phyloP scores from a whole-genome alignment of 1,140 invertebrate genomes.

The Dryas iulia region DNA sequence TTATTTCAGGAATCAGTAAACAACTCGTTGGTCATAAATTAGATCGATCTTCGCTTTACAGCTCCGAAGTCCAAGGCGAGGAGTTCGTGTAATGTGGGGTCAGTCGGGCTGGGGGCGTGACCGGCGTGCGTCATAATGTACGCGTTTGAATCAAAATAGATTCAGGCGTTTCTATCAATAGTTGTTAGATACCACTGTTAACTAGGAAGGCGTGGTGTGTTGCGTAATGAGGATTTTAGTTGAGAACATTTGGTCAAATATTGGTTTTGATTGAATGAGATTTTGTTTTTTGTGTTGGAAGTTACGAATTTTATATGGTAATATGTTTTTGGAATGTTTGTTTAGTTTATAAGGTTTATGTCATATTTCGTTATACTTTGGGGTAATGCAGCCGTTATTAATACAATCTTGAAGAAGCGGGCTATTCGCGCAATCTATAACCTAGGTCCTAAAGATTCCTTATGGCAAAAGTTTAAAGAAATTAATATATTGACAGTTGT shows the following conservation, averaged over 20 bases:
- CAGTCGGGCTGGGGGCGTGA: slow-evolving; percentile 16
- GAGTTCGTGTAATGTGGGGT: slow-evolving; percentile 10
- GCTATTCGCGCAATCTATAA: too few relatives aligned
- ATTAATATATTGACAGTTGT: too few relatives aligned
- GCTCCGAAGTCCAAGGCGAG: slow-evolving; percentile 26
- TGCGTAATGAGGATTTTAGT: background rate
- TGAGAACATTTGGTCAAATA: background rate
- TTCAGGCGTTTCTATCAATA: background rate
- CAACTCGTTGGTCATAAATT: background rate
- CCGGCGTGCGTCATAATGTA: slow-evolving; percentile 12
- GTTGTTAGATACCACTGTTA: background rate
- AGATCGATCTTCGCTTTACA: background rate
- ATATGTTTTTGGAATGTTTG: too few relatives aligned
- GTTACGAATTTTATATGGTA: too few relatives aligned
- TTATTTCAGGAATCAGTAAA: background rate
- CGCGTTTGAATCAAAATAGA: background rate
- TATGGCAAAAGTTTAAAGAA: too few relatives aligned
- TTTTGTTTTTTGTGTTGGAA: too few relatives aligned
- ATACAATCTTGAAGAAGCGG: too few relatives aligned
- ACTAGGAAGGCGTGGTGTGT: background rate
- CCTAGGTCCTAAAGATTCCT: too few relatives aligned
- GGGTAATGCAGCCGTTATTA: too few relatives aligned
- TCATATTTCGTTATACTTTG: too few relatives aligned
- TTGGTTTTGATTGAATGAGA: background rate
- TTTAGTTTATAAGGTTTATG: too few relatives aligned